phyloP scores from a whole-genome alignment of 2,888 invertebrate genomes.

The Limnephilus marmoratus region DNA sequence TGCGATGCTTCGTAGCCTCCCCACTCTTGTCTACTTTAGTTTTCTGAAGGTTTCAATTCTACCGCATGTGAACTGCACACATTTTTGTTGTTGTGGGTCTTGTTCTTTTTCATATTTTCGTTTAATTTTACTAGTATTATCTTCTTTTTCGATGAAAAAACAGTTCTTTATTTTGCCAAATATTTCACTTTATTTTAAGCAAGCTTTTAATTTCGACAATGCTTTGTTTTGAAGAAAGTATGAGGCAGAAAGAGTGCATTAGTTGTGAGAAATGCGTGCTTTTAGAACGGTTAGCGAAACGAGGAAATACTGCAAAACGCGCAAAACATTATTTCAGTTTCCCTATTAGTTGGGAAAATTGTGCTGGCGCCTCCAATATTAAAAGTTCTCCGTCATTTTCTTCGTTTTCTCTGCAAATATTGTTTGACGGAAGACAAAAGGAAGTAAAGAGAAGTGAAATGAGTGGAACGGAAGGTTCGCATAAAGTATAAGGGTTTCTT shows the following conservation, averaged over 20 bases:
- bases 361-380: constrained; percentile 17
- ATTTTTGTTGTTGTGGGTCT: too few relatives aligned
- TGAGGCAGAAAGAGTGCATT: neutral
- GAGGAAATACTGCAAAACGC: neutral
- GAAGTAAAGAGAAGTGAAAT: constrained; percentile 4
- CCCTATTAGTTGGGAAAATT: neutral
- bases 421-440: constrained; percentile 45
- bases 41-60: too few relatives aligned
- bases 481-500: neutral
- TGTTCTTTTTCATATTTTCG: too few relatives aligned
- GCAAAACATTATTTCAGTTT: constrained; percentile 15
- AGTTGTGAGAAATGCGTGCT: neutral
- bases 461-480: constrained; percentile 10
- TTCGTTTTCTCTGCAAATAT: constrained; percentile 24
- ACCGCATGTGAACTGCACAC: too few relatives aligned
- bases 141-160: neutral
- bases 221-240: neutral
- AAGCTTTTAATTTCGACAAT: neutral
- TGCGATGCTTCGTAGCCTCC: too few relatives aligned
- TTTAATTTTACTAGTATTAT: too few relatives aligned
- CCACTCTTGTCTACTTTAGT: too few relatives aligned
- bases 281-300: neutral
- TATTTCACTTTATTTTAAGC: neutral
- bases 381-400: constrained; percentile 33
- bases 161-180: neutral